phyloP scores from a whole-genome alignment of 1,140 invertebrate species.

The Drosophila baimaii region DNA sequence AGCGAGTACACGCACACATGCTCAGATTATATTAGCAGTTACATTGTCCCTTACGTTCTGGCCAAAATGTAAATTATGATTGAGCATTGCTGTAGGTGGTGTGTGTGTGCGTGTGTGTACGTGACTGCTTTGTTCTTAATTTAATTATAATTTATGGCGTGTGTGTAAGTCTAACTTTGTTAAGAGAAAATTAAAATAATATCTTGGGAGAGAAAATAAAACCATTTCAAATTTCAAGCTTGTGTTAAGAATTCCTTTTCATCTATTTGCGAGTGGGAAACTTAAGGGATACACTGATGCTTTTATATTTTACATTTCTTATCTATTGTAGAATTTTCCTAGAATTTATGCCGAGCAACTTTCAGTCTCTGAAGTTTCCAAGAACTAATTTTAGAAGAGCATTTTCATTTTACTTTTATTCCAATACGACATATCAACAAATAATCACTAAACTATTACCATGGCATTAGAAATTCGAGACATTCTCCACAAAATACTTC shows the following conservation, averaged over 20 bases:
- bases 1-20: constrained; percentile 13
- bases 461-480: background rate
- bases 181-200: background rate
- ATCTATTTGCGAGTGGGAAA: no score
- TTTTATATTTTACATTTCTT: no score
- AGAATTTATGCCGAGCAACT: no score
- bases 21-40: constrained; percentile 16
- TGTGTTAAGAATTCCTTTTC: background rate
- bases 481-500: background rate
- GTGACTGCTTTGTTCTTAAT: constrained; percentile 50
- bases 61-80: constrained; percentile 60
- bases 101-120: constrained; percentile 35
- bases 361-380: no score
- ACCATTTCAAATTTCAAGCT: background rate
- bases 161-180: constrained; percentile 2
- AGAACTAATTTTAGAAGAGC: no score
- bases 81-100: constrained; percentile 31
- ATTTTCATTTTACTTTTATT: no score
- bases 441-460: background rate
- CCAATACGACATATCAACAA: no score
- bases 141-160: constrained; percentile 61
- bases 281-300: no score
- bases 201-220: background rate
- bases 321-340: no score
- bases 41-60: constrained; percentile 40